phyloP scores from a whole-genome alignment of 2,797 vertebrate species.

The Chiroxiphia lanceolata region DNA sequence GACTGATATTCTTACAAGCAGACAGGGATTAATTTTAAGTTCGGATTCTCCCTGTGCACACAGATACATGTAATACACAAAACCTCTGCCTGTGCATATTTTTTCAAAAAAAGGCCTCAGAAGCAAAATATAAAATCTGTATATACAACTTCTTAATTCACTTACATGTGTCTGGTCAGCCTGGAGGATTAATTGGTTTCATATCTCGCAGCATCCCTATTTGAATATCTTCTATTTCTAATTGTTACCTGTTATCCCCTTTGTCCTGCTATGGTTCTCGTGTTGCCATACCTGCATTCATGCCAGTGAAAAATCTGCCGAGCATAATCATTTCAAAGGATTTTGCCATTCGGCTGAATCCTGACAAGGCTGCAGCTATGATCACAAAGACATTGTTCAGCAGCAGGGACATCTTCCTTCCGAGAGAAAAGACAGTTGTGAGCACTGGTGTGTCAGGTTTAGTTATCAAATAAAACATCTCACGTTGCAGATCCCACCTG shows the following conservation, averaged over 20 bases:
- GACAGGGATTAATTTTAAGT: neutral
- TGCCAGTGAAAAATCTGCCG: slow-evolving; percentile 84
- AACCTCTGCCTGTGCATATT: neutral
- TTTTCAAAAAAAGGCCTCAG: neutral
- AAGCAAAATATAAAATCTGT: neutral
- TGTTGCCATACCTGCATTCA: slow-evolving; percentile 82
- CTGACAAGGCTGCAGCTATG: slow-evolving; percentile 76
- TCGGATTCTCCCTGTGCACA: neutral
- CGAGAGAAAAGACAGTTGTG: neutral
- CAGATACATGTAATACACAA: neutral
- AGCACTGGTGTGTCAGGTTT: neutral
- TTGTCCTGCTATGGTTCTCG: rapidly evolving
- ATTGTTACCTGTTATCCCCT: too few species aligned
- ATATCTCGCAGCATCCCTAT: neutral
- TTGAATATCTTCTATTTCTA: neutral
- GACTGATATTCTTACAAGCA: neutral
- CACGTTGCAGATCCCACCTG: neutral
- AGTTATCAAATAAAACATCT: neutral
- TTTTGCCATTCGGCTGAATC: slow-evolving; percentile 80
- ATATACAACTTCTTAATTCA: neutral
- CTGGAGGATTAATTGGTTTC: neutral
- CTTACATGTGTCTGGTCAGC: neutral
- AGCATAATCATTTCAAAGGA: slow-evolving; percentile 93
- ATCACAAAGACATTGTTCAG: slow-evolving; percentile 88
- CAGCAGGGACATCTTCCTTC: slow-evolving; percentile 89